Evolutionary conservation across 2,888 invertebrate species (phyloP).

Genomic region (Mechanitis messenoides): DNA sequence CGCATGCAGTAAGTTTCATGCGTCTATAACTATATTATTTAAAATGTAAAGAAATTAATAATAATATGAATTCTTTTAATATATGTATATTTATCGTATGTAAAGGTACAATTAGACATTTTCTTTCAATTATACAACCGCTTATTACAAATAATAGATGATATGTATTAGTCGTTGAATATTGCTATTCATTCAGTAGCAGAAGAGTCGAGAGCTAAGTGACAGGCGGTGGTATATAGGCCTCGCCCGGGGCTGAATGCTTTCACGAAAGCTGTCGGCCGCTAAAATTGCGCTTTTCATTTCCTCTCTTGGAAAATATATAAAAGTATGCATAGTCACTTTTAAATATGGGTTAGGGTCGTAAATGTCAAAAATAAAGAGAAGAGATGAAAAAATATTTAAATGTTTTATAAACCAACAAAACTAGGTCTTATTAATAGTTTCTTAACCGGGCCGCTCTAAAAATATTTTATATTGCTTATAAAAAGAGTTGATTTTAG

Average conservation of each 20-base stretch:
- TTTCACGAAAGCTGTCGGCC: slow-evolving; percentile 37
- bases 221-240: slow-evolving; percentile 42
- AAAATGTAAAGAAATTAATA: too few relatives aligned
- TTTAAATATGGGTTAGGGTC: slow-evolving; percentile 5
- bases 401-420: too few relatives aligned
- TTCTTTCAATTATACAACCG: too few relatives aligned
- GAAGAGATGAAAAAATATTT: background rate
- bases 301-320: background rate
- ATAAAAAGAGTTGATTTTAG: slow-evolving; percentile 2
- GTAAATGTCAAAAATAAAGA: background rate
- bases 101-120: too few relatives aligned
- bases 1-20: too few relatives aligned
- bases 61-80: too few relatives aligned
- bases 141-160: slow-evolving; percentile 1
- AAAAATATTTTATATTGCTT: background rate
- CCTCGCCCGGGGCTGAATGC: slow-evolving; percentile 39
- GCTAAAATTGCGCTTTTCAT: slow-evolving; percentile 22
- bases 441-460: too few relatives aligned
- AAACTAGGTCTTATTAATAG: too few relatives aligned
- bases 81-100: too few relatives aligned
- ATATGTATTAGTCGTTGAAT: background rate
- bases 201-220: slow-evolving; percentile 51
- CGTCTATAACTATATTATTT: too few relatives aligned
- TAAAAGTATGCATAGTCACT: background rate
- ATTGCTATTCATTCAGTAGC: slow-evolving; percentile 16